Evolutionary conservation across 2,888 invertebrate species (phyloP).

Genomic region (Ochropacha duplaris): DNA sequence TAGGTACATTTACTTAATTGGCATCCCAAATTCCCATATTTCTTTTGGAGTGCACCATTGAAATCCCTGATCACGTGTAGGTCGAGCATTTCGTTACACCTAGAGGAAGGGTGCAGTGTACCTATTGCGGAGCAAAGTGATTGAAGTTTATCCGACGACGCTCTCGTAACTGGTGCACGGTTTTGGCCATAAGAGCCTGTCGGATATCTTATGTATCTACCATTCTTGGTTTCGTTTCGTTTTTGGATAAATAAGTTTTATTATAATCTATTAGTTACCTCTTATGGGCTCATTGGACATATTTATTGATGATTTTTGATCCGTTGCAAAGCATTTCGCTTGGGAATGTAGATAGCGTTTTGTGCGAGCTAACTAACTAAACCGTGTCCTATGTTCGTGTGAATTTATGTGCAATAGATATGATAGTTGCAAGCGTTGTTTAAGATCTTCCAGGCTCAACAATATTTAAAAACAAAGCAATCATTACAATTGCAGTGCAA

Average conservation of each 20-base stretch:
- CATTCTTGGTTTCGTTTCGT: neutral
- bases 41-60: conserved; percentile 11
- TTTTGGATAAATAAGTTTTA: neutral
- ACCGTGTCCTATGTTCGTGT: no score
- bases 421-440: no score
- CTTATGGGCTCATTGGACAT: neutral
- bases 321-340: no score
- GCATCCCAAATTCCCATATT: neutral
- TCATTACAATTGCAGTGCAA: neutral
- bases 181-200: conserved; percentile 18
- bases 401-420: no score
- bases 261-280: neutral
- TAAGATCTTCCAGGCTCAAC: no score
- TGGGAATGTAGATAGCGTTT: no score
- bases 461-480: no score
- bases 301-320: no score
- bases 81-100: conserved; percentile 26
- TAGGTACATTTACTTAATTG: neutral
- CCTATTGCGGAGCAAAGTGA: conserved; percentile 45
- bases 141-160: conserved; percentile 44
- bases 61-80: conserved; percentile 29
- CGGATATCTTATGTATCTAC: neutral
- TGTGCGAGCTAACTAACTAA: no score
- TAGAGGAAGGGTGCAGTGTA: conserved; percentile 11
- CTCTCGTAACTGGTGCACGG: conserved; percentile 2